Evolutionary conservation across 2,797 vertebrate genomes (phyloP), one percentile per base, ranked within the genome.

Genomic region (Pseudochaenichthys georgianus): DNA sequence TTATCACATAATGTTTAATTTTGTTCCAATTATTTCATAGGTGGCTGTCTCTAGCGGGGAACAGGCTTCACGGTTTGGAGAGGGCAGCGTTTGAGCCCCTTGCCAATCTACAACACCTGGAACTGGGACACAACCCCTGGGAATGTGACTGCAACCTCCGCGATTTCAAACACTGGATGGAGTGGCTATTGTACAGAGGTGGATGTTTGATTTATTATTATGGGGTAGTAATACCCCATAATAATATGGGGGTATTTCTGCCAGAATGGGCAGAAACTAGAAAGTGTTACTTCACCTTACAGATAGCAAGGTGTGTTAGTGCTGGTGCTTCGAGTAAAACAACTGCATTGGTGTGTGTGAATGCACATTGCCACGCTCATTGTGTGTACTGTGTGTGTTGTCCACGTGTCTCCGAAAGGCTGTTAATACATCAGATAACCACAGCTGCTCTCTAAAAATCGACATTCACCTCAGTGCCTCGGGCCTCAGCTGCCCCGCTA

Each of bases 91-190:
- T 99, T 9, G 98, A 99, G 88, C 98, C 98, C 0, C 94, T 99
- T 1, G 94, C 92, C 55, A 96, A 96, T 88, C 94, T 99, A 58
- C 97, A 97, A 93, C 95, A 95, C 19, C 95, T 99, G 83, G 96
- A 97, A 88, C 94, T 99, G 9, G 97, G 97, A 69, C 97, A 97
- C 43, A 99, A 99, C 87, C 98, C 98, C 59, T 99, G 98, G 98
- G 98, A 99, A 82, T 99, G 98, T 0, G 98, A 99, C 93, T 99
- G 98, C 93, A 98, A 97, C 93, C 95, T 99, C 42, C 95, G 98
- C 0, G 98, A 98, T 81, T 99, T 99, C 94, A 99, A 99, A 87
- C 97, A 99, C 92, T 99, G 98, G 98, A 97, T 99, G 94, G 98
- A 99, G 85, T 99, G 98, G 98, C 97, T 99, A 80, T 95, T 98